A percentile compares a stretch with the other conserved stretches of the same genome.
These are phyloP conservation scores for Pristiophorus japonicus DNA, from an alignment of 2,113 vertebrate species.

Conservation along the genomic window DNA sequence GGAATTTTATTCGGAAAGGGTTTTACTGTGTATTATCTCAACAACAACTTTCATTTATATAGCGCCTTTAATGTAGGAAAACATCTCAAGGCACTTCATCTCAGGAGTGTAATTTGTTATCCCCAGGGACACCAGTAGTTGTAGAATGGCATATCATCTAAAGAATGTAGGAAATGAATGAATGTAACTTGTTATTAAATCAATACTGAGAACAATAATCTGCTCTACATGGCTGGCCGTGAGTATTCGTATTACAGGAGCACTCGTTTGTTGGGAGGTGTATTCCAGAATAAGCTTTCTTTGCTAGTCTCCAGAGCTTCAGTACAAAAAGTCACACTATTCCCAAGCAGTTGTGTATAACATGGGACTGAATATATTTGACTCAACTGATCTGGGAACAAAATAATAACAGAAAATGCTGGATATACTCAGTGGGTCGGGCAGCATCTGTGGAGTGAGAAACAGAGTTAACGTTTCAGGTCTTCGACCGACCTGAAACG, in stretches of 20 bases:
- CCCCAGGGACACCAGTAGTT: background rate
- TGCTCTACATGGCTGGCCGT: background rate
- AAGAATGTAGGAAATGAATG: background rate
- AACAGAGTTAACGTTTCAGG: too few relatives aligned
- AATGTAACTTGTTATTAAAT: background rate
- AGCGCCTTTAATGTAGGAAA: too few relatives aligned
- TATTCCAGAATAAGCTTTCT: background rate
- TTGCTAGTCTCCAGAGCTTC: background rate
- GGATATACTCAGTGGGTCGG: too few relatives aligned
- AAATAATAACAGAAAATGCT: too few relatives aligned
- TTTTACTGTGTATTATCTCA: too few relatives aligned
- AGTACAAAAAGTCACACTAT: background rate
- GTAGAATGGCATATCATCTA: background rate
- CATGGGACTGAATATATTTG: background rate
- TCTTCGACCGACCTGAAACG: too few relatives aligned
- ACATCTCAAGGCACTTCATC: too few relatives aligned
- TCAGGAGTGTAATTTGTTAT: too few relatives aligned
- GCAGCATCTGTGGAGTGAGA: too few relatives aligned
- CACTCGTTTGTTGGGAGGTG: background rate
- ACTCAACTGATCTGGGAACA: background rate
- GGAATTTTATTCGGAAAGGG: too few relatives aligned
- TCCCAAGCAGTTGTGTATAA: background rate
- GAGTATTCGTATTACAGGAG: background rate
- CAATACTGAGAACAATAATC: background rate
- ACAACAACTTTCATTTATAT: too few relatives aligned